Conservation (phyloP, 2,113 vertebrate genomes). For the Marmota flaviventris region DNA sequence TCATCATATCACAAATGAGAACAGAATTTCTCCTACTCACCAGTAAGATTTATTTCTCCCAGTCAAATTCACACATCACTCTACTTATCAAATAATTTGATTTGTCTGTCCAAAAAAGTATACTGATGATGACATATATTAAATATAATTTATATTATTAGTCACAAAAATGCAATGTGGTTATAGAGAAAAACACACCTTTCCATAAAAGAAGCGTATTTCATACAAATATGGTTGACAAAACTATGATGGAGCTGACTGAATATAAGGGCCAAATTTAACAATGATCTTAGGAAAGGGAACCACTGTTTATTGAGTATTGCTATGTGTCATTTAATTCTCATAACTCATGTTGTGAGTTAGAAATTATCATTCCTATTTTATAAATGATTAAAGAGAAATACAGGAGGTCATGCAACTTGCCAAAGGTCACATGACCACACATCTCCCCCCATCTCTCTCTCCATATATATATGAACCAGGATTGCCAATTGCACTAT, state of each 20-base stretch:
- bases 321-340: constrained; percentile 42
- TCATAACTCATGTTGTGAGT: constrained; percentile 47
- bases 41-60: constrained; percentile 45
- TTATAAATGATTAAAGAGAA: constrained; percentile 47
- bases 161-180: constrained; percentile 52
- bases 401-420: neutral
- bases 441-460: neutral
- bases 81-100: constrained; percentile 60
- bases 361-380: constrained; percentile 36
- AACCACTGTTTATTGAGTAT: constrained; percentile 35
- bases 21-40: constrained; percentile 62
- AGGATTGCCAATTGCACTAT: neutral
- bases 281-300: constrained; percentile 5
- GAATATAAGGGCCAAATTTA: constrained; percentile 37
- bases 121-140: constrained; percentile 29
- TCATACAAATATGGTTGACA: constrained; percentile 20
- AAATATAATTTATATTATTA: constrained; percentile 35
- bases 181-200: constrained; percentile 42
- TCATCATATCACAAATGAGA: constrained; percentile 59
- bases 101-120: neutral
- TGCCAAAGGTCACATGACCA: neutral
- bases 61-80: constrained; percentile 18
- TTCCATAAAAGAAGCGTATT: constrained; percentile 36
- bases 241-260: constrained; percentile 23
- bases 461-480: neutral